phyloP scores from a whole-genome alignment of 2,888 invertebrate genomes.

The Macaria liturata region DNA sequence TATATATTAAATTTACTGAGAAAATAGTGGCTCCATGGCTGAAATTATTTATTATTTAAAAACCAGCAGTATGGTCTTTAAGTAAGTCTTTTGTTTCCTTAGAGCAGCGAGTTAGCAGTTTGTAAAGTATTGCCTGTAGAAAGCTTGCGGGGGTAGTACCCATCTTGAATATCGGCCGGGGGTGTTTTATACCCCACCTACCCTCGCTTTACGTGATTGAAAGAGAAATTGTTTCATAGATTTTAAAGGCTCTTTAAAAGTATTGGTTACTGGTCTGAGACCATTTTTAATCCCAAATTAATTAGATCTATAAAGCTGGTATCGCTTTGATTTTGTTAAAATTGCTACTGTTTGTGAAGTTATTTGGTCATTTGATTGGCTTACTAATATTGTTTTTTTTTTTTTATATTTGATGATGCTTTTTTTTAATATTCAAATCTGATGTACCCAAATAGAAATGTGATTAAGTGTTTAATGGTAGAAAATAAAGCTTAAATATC shows the following conservation, averaged over 20 bases:
- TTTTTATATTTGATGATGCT: neutral
- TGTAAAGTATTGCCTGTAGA: constrained; percentile 25
- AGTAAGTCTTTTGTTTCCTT: too few relatives aligned
- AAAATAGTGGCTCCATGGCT: too few relatives aligned
- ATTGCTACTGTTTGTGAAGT: neutral
- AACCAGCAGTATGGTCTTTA: too few relatives aligned
- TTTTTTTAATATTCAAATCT: too few relatives aligned
- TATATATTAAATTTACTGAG: too few relatives aligned
- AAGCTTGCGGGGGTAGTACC: constrained; percentile 16
- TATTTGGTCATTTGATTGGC: neutral
- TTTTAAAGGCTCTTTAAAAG: constrained; percentile 52
- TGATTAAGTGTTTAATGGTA: too few relatives aligned
- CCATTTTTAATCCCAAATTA: constrained; percentile 19
- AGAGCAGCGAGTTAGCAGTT: constrained; percentile 14
- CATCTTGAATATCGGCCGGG: constrained; percentile 56
- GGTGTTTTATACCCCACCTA: constrained; percentile 57
- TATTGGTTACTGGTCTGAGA: constrained; percentile 38
- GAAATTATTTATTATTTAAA: too few relatives aligned
- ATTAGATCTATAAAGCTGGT: constrained; percentile 10
- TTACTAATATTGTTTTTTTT: neutral
- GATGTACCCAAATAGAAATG: too few relatives aligned
- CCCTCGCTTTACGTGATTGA: constrained; percentile 67
- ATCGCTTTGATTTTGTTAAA: neutral
- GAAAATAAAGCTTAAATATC: too few relatives aligned
- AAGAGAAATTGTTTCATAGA: constrained; percentile 73